phyloP scores from a whole-genome alignment of 2,888 invertebrate genomes.

The Diarsia mendica region DNA sequence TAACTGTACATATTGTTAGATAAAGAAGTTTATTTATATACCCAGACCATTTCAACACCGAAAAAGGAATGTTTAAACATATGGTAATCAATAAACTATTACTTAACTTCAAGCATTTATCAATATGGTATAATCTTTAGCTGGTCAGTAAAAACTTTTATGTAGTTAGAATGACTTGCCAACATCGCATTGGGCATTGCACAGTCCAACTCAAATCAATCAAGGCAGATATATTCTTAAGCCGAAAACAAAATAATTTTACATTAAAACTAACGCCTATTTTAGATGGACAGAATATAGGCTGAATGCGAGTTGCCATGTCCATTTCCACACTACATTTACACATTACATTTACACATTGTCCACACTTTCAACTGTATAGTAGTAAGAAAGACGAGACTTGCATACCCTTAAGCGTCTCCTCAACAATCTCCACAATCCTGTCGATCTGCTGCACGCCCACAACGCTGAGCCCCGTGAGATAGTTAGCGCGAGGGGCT shows the following conservation, averaged over 20 bases:
- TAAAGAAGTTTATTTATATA: no score
- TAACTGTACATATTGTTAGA: background rate
- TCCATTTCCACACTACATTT: no score
- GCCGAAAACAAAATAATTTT: background rate
- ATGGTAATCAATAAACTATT: background rate
- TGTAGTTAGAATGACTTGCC: background rate
- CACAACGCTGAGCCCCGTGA: conserved; percentile 96
- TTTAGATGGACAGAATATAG: no score
- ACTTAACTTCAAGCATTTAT: background rate
- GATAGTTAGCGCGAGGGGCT: conserved; percentile 92
- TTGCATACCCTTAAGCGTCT: conserved; percentile 93
- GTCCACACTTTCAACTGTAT: no score
- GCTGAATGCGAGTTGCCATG: no score
- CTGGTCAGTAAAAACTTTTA: background rate
- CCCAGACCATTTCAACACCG: background rate
- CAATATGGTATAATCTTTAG: background rate
- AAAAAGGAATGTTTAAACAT: background rate
- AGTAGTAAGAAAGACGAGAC: background rate
- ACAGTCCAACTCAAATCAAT: background rate
- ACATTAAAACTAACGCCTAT: background rate
- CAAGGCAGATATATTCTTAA: background rate
- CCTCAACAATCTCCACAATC: conserved; percentile 99
- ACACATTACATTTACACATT: no score
- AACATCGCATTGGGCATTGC: background rate
- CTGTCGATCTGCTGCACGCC: conserved; percentile 99